Conservation (phyloP, 2,888 invertebrate genomes). For the Epicampocera succincta region DNA sequence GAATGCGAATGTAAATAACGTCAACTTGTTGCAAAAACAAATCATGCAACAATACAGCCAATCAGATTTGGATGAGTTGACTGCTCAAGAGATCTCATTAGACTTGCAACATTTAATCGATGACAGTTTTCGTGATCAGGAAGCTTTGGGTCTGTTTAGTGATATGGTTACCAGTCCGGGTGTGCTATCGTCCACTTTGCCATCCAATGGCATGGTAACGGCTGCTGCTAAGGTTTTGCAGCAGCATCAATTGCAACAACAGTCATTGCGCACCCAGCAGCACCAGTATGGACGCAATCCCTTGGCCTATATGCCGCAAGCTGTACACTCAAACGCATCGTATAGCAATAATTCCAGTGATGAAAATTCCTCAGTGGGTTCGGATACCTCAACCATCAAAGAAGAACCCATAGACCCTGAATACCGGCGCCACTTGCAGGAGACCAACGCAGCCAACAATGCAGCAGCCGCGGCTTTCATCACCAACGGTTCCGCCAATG, state of each 20-base stretch:
- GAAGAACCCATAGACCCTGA: slow-evolving; percentile 94
- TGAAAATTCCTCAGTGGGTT: slow-evolving; percentile 84
- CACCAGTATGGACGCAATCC: slow-evolving; percentile 85
- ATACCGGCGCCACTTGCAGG: slow-evolving; percentile 85
- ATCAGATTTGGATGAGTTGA: slow-evolving; percentile 93
- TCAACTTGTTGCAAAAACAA: slow-evolving; percentile 83
- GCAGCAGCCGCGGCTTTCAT: slow-evolving; percentile 78
- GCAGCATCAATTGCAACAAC: slow-evolving; percentile 80
- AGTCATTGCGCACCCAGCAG: slow-evolving; percentile 80
- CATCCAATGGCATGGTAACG: slow-evolving; percentile 80
- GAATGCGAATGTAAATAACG: slow-evolving; percentile 74
- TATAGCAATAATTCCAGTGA: slow-evolving; percentile 83
- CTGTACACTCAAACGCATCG: slow-evolving; percentile 86
- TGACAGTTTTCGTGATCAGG: slow-evolving; percentile 93
- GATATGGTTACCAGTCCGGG: slow-evolving; percentile 87
- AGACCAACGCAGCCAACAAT: slow-evolving; percentile 80
- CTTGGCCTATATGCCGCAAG: slow-evolving; percentile 95
- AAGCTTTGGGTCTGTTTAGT: slow-evolving; percentile 88
- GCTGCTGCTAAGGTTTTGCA: slow-evolving; percentile 81
- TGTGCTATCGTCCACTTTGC: slow-evolving; percentile 79
- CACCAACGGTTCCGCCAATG: slow-evolving; percentile 78
- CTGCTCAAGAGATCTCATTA: slow-evolving; percentile 95
- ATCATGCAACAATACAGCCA: slow-evolving; percentile 89
- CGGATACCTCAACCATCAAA: slow-evolving; percentile 89
- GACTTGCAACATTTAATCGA: slow-evolving; percentile 96